A percentile compares a stretch with the other conserved stretches of the same genome.
phyloP scores from a whole-genome alignment of 2,888 invertebrate genomes.

The Halocaridina rubra region DNA sequence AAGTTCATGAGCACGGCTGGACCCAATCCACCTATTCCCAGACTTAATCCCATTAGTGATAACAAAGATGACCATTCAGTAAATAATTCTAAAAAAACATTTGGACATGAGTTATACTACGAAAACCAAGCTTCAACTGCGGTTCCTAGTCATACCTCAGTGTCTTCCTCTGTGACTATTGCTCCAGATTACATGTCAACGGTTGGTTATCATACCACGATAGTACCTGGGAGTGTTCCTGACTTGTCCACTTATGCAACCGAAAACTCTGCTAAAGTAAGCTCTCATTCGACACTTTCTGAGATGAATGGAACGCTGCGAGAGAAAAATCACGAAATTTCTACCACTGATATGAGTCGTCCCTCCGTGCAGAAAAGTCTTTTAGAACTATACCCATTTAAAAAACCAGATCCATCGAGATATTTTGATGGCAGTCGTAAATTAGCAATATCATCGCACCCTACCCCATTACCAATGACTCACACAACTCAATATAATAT shows the following conservation, averaged over 20 bases:
- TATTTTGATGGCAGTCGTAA: not conserved
- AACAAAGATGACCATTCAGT: not conserved
- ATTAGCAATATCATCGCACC: too few species aligned
- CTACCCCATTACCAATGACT: too few species aligned
- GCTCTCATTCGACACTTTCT: not conserved
- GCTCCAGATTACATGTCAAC: not conserved
- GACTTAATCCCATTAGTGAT: not conserved
- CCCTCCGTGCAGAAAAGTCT: not conserved
- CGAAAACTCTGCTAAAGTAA: not conserved
- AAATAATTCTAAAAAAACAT: not conserved
- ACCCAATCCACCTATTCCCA: slow-evolving; percentile 12
- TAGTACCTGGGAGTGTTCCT: not conserved
- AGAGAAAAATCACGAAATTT: not conserved
- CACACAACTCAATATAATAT: too few species aligned
- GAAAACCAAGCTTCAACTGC: not conserved
- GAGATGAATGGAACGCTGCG: not conserved
- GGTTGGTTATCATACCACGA: not conserved
- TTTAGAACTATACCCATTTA: slow-evolving; percentile 38
- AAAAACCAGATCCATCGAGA: not conserved
- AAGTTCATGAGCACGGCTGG: not conserved
- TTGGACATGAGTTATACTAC: too few species aligned
- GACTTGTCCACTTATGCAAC: not conserved
- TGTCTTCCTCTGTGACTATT: not conserved
- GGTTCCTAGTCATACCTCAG: not conserved
- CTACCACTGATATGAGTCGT: not conserved